These are phyloP conservation scores for Ectemnius lituratus DNA, from an alignment of 2,888 invertebrate species.

Conservation along the genomic window DNA sequence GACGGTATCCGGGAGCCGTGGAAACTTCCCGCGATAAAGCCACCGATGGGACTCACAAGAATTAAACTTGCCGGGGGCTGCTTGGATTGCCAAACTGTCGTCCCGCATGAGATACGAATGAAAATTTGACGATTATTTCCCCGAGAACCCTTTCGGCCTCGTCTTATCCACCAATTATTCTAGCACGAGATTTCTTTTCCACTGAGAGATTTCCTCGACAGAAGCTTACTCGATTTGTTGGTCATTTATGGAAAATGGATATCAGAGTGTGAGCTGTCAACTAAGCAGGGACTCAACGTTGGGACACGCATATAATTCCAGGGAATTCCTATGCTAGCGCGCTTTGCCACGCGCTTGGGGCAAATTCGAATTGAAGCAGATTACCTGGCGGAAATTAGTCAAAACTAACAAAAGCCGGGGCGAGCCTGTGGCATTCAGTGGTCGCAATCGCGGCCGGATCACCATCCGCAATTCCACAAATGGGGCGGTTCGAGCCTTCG, in stretches of 20 bases:
- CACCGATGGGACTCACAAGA: conserved; percentile 75
- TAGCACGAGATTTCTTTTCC: not conserved
- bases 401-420: conserved; percentile 72
- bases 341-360: conserved; percentile 34
- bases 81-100: conserved; percentile 56
- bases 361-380: conserved; percentile 66
- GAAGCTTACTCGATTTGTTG: not conserved
- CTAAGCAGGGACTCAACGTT: conserved; percentile 35
- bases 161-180: not conserved
- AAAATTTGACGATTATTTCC: conserved; percentile 54
- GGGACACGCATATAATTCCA: conserved; percentile 38
- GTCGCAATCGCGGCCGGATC: conserved; percentile 74
- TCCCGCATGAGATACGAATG: conserved; percentile 56
- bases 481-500: conserved; percentile 74
- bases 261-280: conserved; percentile 11
- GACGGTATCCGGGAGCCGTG: conserved; percentile 67
- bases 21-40: conserved; percentile 76
- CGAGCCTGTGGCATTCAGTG: conserved; percentile 61
- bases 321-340: conserved; percentile 37
- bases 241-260: not conserved
- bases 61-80: conserved; percentile 70
- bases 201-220: not conserved
- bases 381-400: conserved; percentile 73
- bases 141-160: not conserved
- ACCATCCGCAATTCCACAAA: conserved; percentile 76